Conservation (phyloP, 2,888 invertebrate genomes). For the Eretmocerus hayati region DNA sequence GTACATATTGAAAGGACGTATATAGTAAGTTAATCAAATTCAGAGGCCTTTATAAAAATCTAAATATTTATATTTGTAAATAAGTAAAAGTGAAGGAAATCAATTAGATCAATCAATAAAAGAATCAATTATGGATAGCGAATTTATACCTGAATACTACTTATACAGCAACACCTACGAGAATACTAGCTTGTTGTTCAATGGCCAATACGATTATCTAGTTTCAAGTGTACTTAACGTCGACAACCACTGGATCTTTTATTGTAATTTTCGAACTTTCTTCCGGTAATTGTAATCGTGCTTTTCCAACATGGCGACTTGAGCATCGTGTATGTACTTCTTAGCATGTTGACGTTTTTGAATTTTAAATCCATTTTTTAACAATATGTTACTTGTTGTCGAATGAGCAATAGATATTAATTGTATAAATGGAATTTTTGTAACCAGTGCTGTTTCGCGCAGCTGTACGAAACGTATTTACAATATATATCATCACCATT, state of each 20-base stretch:
- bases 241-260: constrained; percentile 14
- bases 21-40: constrained; percentile 31
- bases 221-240: constrained; percentile 7
- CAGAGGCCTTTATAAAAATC: constrained; percentile 29
- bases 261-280: constrained; percentile 19
- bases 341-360: constrained; percentile 43
- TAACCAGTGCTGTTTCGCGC: constrained; percentile 15
- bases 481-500: constrained; percentile 13
- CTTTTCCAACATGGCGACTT: constrained; percentile 25
- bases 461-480: constrained; percentile 12
- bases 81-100: constrained; percentile 31
- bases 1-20: constrained; percentile 32
- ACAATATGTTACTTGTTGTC: constrained; percentile 39
- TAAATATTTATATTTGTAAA: constrained; percentile 29
- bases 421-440: constrained; percentile 20
- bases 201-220: constrained; percentile 8
- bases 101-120: constrained; percentile 17
- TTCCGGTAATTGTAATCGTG: constrained; percentile 22
- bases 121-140: constrained; percentile 7
- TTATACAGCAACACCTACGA: too few relatives aligned
- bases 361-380: constrained; percentile 42
- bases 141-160: constrained; percentile 14
- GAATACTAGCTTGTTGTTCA: constrained; percentile 8
- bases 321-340: constrained; percentile 34
- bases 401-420: constrained; percentile 32